phyloP scores from a whole-genome alignment of 2,888 invertebrate genomes.

The Dyspetes luteomarginatus region DNA sequence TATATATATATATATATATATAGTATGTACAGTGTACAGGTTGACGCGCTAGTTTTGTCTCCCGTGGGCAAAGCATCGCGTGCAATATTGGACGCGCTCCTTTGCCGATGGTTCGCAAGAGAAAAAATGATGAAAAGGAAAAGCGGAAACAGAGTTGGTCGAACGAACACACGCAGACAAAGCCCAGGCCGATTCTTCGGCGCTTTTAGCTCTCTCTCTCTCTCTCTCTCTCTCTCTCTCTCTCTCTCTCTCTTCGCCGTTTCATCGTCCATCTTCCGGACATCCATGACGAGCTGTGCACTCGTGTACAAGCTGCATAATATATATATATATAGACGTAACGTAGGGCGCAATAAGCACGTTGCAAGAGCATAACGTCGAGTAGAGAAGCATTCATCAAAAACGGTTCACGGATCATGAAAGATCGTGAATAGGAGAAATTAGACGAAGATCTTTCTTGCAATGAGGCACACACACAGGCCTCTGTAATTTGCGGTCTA shows the following conservation, averaged over 20 bases:
- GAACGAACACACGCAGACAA: constrained; percentile 6
- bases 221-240: constrained; percentile 1
- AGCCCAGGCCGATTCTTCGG: neutral
- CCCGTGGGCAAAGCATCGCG: neutral
- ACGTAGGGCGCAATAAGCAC: neutral
- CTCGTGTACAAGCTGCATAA: neutral
- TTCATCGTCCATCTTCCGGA: neutral
- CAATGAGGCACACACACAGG: constrained; percentile 63
- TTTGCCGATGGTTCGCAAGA: constrained; percentile 43
- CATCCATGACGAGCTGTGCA: neutral
- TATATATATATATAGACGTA: neutral
- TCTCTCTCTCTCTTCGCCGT: neutral
- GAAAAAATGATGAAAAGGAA: constrained; percentile 57
- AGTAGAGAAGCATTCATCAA: constrained; percentile 69
- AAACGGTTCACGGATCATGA: constrained; percentile 70
- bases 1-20: neutral
- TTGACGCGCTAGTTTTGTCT: constrained; percentile 1
- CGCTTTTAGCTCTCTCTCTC: neutral
- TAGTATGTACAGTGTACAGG: neutral
- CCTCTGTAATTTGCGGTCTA: constrained; percentile 64
- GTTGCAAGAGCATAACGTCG: constrained; percentile 2
- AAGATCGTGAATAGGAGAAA: constrained; percentile 73
- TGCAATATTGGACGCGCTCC: constrained; percentile 27
- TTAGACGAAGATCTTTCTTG: constrained; percentile 73
- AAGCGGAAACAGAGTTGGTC: constrained; percentile 57